A percentile compares a stretch with the other conserved stretches of the same genome.
Conservation (phyloP, 1,140 invertebrate species). For the Lordiphosa stackelbergi region DNA sequence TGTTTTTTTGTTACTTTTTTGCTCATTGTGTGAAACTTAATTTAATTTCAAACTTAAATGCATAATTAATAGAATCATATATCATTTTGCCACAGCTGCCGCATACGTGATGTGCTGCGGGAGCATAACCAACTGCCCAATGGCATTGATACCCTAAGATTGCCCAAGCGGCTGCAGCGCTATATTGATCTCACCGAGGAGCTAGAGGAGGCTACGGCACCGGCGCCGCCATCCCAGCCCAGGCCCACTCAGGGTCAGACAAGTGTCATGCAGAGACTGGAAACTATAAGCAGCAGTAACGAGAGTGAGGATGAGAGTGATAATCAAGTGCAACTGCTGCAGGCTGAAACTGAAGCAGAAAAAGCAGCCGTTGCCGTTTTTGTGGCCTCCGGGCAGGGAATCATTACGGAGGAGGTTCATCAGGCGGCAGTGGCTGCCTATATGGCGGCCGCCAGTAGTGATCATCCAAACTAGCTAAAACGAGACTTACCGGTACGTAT, state of each 20-base stretch:
- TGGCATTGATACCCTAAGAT: conserved; percentile 82
- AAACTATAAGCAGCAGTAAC: conserved; percentile 47
- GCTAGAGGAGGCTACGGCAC: conserved; percentile 64
- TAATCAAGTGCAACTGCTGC: conserved; percentile 47
- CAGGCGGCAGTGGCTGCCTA: conserved; percentile 50
- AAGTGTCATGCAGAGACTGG: conserved; percentile 33
- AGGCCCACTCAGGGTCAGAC: not conserved
- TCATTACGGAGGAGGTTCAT: conserved; percentile 44
- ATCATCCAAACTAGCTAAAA: conserved; percentile 31
- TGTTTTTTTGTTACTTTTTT: conserved; percentile 12
- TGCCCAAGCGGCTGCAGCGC: conserved; percentile 82
- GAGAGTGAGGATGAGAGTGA: conserved; percentile 62
- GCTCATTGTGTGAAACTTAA: conserved; percentile 67
- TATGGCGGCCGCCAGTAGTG: conserved; percentile 25
- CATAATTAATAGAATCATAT: not conserved
- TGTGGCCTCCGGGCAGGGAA: conserved; percentile 44
- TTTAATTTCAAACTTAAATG: conserved; percentile 55
- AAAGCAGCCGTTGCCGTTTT: conserved; percentile 59
- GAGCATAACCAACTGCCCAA: conserved; percentile 84
- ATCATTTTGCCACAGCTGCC: conserved; percentile 78
- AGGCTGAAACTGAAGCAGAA: conserved; percentile 59
- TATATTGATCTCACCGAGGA: conserved; percentile 87
- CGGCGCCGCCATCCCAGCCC: conserved; percentile 5
- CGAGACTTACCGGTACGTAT: conserved; percentile 89
- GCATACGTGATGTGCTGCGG: conserved; percentile 82